Conservation (phyloP, 2,113 vertebrate species). For the Nettapus auritus region DNA sequence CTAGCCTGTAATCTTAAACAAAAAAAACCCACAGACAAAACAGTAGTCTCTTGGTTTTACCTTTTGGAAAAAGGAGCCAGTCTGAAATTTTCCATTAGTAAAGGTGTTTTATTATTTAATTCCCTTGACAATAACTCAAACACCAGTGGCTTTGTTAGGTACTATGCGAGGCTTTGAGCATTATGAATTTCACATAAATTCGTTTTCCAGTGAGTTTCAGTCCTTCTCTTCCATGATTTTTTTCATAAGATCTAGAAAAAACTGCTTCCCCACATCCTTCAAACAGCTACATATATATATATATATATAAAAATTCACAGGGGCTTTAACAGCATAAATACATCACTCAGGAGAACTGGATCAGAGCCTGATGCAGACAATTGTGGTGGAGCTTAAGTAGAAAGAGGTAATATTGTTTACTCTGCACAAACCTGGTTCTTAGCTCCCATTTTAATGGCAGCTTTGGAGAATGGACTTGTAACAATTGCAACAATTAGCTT, state of each 20-base stretch:
- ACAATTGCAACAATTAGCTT: background rate
- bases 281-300: background rate
- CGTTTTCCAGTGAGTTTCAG: background rate
- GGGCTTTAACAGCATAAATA: background rate
- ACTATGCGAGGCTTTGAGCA: background rate
- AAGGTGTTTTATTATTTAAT: slow-evolving; percentile 39
- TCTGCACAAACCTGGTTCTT: background rate
- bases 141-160: slow-evolving; percentile 33
- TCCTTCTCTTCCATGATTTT: background rate
- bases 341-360: background rate
- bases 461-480: background rate
- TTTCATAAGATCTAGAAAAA: background rate
- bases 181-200: background rate
- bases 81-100: slow-evolving; percentile 13
- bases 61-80: background rate
- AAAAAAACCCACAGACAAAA: background rate
- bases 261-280: background rate
- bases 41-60: background rate
- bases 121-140: slow-evolving; percentile 16
- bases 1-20: background rate
- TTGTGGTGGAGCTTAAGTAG: background rate
- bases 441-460: background rate
- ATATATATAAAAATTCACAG: no score
- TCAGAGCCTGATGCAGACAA: background rate
- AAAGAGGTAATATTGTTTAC: background rate